Base-by-base conservation (phyloP, 2,113 vertebrate genomes). In the Cyrtonyx montezumae region DNA sequence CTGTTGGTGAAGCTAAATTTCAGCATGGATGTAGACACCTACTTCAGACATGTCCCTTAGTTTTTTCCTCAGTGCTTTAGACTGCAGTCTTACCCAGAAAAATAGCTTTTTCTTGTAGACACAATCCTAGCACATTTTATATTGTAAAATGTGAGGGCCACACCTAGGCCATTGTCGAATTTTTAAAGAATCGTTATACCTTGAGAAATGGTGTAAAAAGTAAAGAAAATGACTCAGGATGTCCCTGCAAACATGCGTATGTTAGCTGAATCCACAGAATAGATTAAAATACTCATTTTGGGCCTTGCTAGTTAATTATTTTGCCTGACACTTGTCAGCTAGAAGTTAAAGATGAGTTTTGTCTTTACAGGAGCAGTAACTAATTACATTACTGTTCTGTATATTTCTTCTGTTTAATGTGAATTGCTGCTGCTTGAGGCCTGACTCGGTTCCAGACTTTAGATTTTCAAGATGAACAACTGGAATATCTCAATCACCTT, bases 21-120 rank as follows among this genome's bases (percentile, higher is more conserved):
- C 67, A 17, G 51, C 0, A 0, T 71, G 1, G 1, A 1, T 6
- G 13, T 22, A 4, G 59, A 67, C 11, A 6, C 34, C 56, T 10
- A 0, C 34, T 90, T 78, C 40, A 56, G 34, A 30, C 36, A 1
- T 0, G 1, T 20, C 43, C 48, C 65, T 68, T 43, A 34, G 30
- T 28, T 46, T 43, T 48, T 4, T 28, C 5, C 37, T 53, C 20
- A 3, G 43, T 28, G 75, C 66, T 45, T 84, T 37, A 8, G 8
- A 8, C 3, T 34, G 51, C 61, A 34, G 49, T 30, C 46, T 66
- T 63, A 34, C 62, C 11, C 34, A 61, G 59, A 69, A 32, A 16
- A 65, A 56, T 11, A 12, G 48, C 62, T 90, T 85, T 56, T 77
- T 34, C 45, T 13, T 12, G 13, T 55, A 43, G 76, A 53, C 34